A percentile compares a stretch with the other conserved stretches of the same genome.
These are phyloP conservation scores for Diarsia dahlii DNA, from an alignment of 2,888 invertebrate species.

Conservation along the genomic window DNA sequence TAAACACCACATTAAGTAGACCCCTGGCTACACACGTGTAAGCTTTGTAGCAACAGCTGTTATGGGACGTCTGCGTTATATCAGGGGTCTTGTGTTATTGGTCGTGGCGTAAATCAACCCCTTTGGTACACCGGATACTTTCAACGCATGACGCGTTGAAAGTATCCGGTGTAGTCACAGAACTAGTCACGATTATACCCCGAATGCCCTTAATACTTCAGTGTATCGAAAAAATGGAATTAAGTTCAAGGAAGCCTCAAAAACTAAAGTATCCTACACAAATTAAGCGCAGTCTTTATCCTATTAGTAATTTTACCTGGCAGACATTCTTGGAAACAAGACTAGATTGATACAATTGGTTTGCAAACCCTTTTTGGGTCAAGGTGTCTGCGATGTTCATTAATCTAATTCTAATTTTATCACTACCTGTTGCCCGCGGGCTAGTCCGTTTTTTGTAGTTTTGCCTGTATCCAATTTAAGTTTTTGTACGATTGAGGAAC, in stretches of 20 bases:
- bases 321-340: slow-evolving; percentile 37
- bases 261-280: slow-evolving; percentile 25
- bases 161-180: slow-evolving; percentile 39
- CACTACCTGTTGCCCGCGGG: slow-evolving; percentile 53
- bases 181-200: slow-evolving; percentile 26
- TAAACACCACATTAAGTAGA: slow-evolving; percentile 67
- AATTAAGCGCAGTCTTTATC: slow-evolving; percentile 43
- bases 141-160: too few relatives aligned
- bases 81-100: slow-evolving; percentile 61
- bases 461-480: slow-evolving; percentile 7
- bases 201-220: slow-evolving; percentile 13
- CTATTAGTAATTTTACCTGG: slow-evolving; percentile 49
- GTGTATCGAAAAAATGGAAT: slow-evolving; percentile 22
- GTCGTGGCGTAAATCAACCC: slow-evolving; percentile 66
- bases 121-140: too few relatives aligned
- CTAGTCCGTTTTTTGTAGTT: slow-evolving; percentile 33
- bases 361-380: slow-evolving; percentile 57
- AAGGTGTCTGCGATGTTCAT: slow-evolving; percentile 55
- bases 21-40: slow-evolving; percentile 48
- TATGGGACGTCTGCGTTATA: slow-evolving; percentile 56
- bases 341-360: slow-evolving; percentile 47
- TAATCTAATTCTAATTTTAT: slow-evolving; percentile 58
- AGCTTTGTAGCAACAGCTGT: slow-evolving; percentile 52
- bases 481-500: slow-evolving; percentile 6
- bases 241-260: slow-evolving; percentile 52